phyloP scores from a whole-genome alignment of 1,140 invertebrate species.

The Pseudomyrmex gracilis region DNA sequence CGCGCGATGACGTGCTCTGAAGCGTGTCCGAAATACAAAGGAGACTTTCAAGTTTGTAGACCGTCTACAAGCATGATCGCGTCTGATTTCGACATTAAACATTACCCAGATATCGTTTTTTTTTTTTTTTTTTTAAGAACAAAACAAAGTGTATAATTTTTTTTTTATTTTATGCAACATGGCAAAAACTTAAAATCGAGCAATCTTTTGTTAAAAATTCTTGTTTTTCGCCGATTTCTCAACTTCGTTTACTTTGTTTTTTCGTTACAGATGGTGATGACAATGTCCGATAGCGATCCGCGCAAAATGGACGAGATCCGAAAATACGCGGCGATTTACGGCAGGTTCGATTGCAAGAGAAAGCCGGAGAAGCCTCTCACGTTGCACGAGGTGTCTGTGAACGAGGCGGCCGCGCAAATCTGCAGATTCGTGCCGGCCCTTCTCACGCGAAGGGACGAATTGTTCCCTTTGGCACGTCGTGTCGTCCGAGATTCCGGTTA shows the following conservation, averaged over 20 bases:
- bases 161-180: background rate
- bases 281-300: slow-evolving; percentile 95
- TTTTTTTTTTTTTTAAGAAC: too few species aligned
- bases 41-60: background rate
- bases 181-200: slow-evolving; percentile 1
- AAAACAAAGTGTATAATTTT: too few species aligned
- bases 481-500: slow-evolving; percentile 97
- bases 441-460: slow-evolving; percentile 96
- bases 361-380: slow-evolving; percentile 98
- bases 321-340: slow-evolving; percentile 98
- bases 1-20: background rate
- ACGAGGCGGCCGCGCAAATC: slow-evolving; percentile 98
- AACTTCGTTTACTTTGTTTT: background rate
- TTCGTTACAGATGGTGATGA: slow-evolving; percentile 90
- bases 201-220: background rate
- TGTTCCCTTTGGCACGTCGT: slow-evolving; percentile 97
- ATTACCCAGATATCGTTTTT: too few species aligned
- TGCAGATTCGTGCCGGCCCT: slow-evolving; percentile 95
- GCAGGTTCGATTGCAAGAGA: slow-evolving; percentile 97
- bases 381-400: slow-evolving; percentile 98
- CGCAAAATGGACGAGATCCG: slow-evolving; percentile 96
- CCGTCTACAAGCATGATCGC: background rate
- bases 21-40: slow-evolving; percentile 4
- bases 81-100: background rate
- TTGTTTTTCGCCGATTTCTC: too few species aligned